phyloP scores from a whole-genome alignment of 2,113 vertebrate genomes.

The Vulpes lagopus region DNA sequence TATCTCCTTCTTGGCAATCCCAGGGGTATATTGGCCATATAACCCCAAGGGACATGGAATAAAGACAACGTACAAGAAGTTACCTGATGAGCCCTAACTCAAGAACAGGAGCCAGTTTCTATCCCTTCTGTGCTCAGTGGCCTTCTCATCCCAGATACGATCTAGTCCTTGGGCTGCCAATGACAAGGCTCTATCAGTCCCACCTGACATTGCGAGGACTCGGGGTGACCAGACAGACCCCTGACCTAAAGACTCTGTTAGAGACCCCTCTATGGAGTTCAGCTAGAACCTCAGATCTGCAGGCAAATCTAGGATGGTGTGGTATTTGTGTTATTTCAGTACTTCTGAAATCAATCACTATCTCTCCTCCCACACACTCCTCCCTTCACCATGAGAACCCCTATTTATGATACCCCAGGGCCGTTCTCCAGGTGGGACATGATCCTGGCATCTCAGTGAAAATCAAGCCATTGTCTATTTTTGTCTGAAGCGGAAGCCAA shows the following conservation, averaged over 20 bases:
- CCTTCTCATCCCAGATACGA: background rate
- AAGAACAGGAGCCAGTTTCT: background rate
- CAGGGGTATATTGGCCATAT: too few species aligned
- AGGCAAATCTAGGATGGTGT: background rate
- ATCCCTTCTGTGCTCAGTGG: background rate
- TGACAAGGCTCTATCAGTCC: background rate
- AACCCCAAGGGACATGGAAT: background rate
- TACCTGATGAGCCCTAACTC: background rate
- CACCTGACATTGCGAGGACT: background rate
- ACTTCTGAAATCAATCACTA: background rate
- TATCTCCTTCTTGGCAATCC: background rate
- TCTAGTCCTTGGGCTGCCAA: background rate
- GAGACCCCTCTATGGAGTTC: background rate
- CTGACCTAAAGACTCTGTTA: background rate
- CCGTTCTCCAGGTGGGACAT: background rate
- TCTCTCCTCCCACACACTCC: background rate
- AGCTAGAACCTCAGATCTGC: background rate
- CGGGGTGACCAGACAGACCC: background rate
- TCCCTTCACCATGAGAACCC: background rate
- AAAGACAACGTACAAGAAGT: background rate
- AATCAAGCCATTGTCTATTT: slow-evolving; percentile 61
- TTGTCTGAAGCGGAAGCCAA: slow-evolving; percentile 72
- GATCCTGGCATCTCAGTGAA: slow-evolving; percentile 29
- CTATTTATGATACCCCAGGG: background rate
- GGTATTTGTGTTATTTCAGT: background rate